phyloP scores from a whole-genome alignment of 1,140 invertebrate species.

The Plutomurus gul region DNA sequence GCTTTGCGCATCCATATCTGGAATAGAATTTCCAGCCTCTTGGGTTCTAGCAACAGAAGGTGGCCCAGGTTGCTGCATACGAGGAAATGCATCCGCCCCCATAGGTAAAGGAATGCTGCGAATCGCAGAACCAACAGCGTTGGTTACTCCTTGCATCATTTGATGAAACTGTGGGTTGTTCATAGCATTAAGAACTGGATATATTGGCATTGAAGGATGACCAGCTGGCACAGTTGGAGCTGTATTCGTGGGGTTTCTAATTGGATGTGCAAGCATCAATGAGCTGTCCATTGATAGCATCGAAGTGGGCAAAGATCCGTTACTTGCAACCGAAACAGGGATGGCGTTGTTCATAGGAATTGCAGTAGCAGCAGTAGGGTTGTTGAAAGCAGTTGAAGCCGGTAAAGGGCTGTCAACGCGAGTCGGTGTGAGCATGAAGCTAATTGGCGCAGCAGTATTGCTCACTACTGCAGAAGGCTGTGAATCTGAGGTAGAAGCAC shows the following conservation, averaged over 20 bases:
- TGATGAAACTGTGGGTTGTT: conserved; percentile 39
- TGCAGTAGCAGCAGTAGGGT: neutral
- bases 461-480: no score
- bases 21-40: neutral
- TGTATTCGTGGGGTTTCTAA: neutral
- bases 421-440: no score
- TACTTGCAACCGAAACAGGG: neutral
- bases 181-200: conserved; percentile 17
- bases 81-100: neutral
- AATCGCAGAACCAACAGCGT: conserved; percentile 40
- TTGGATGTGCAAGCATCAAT: neutral
- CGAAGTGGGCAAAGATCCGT: neutral
- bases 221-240: neutral
- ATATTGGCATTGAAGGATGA: conserved; percentile 6
- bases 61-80: neutral
- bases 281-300: neutral
- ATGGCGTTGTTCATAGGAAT: neutral
- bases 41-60: neutral
- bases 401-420: neutral
- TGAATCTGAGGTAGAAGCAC: no score
- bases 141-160: conserved; percentile 39
- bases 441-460: no score
- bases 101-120: conserved; percentile 34
- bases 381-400: neutral
- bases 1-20: conserved; percentile 29